These are phyloP conservation scores for Actinernus sp. DNA, from an alignment of 92 coral and sea anemone genomes.

Conservation along the genomic window DNA sequence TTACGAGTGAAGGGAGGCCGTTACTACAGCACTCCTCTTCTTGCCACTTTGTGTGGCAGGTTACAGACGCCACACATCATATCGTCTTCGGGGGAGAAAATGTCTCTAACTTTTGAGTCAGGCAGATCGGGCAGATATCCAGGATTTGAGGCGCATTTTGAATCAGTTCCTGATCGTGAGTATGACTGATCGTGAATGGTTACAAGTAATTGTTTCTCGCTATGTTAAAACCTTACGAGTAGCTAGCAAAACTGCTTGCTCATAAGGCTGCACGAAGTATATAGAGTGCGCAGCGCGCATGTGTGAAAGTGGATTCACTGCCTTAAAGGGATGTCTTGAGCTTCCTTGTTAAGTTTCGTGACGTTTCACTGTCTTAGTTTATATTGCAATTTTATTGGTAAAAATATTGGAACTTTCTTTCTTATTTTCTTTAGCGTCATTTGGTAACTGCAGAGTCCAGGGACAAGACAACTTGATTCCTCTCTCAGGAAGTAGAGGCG, in stretches of 20 bases:
- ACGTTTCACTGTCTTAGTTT: no score
- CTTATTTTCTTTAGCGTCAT: slow-evolving; percentile 18
- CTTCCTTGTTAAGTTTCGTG: no score
- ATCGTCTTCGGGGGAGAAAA: neutral
- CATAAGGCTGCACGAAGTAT: no score
- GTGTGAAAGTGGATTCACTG: neutral
- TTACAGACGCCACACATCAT: slow-evolving; percentile 5
- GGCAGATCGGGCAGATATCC: slow-evolving; percentile 57
- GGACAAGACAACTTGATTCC: slow-evolving; percentile 50
- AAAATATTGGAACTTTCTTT: neutral
- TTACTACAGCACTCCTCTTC: neutral
- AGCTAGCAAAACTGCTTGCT: no score
- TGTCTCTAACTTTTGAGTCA: slow-evolving; percentile 16
- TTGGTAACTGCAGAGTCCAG: slow-evolving; percentile 50
- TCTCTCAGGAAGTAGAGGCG: slow-evolving; percentile 33
- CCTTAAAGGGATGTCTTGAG: no score
- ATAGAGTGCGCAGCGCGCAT: neutral
- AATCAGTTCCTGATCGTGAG: slow-evolving; percentile 36
- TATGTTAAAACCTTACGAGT: no score
- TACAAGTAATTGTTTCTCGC: no score
- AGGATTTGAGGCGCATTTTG: slow-evolving; percentile 56
- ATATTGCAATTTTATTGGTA: neutral
- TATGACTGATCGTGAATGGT: neutral
- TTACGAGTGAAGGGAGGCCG: slow-evolving; percentile 27
- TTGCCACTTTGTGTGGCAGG: slow-evolving; percentile 36